Evolutionary conservation across 2,888 invertebrate genomes (phyloP).

Genomic region (Zygogramma bicolorata): DNA sequence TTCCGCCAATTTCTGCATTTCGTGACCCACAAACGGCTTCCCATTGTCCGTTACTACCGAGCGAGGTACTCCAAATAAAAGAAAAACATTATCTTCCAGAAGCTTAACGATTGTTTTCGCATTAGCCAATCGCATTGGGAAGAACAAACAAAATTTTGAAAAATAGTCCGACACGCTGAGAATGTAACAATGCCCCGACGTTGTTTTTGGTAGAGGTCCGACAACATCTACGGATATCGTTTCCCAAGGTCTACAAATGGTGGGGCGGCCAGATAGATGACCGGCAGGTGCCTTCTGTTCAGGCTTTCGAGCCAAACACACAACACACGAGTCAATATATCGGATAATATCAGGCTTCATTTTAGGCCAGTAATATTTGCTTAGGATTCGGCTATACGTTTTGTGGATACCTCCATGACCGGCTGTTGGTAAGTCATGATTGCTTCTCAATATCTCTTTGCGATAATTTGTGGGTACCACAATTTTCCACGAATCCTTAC

Average conservation of each 20-base stretch:
- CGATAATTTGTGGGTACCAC: slow-evolving; percentile 25
- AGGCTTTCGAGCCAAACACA: slow-evolving; percentile 12
- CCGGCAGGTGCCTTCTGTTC: slow-evolving; percentile 13
- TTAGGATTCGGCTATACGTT: neutral
- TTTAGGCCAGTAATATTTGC: slow-evolving; percentile 27
- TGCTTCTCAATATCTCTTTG: neutral
- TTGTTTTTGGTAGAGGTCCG: slow-evolving; percentile 33
- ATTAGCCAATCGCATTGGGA: neutral
- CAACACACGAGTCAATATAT: slow-evolving; percentile 3
- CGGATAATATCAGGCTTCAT: neutral
- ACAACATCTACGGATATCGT: slow-evolving; percentile 39
- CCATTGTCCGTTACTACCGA: neutral
- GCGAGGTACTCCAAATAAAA: slow-evolving; percentile 24
- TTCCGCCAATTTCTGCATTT: slow-evolving; percentile 1
- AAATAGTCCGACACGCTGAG: slow-evolving; percentile 37
- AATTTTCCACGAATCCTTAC: slow-evolving; percentile 17
- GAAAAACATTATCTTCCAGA: neutral
- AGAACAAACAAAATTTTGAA: slow-evolving; percentile 14
- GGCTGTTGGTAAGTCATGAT: slow-evolving; percentile 15
- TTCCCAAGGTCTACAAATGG: slow-evolving; percentile 34
- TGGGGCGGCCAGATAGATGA: neutral
- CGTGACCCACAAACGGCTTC: neutral
- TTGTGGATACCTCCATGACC: slow-evolving; percentile 8
- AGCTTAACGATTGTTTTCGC: neutral
- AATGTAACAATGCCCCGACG: slow-evolving; percentile 23